Conservation (phyloP, 2,113 vertebrate species). For the Pantherophis guttatus region DNA sequence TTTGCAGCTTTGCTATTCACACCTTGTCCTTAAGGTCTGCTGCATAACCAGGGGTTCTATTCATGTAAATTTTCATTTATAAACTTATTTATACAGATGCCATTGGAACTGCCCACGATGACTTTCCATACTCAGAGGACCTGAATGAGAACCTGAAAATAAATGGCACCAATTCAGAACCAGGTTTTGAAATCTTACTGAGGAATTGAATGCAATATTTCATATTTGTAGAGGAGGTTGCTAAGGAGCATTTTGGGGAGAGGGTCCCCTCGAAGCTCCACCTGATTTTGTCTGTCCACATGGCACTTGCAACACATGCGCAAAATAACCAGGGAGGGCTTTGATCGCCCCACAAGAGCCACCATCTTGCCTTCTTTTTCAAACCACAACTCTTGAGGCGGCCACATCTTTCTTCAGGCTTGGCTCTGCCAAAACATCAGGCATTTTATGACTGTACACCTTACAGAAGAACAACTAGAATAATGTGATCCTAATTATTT, state of each 20-base stretch:
- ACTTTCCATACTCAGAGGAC: constrained; percentile 51
- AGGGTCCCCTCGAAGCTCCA: neutral
- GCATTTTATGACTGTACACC: neutral
- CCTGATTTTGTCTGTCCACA: neutral
- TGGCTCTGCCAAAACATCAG: neutral
- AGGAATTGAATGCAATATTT: neutral
- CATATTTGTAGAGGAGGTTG: neutral
- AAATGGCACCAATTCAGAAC: constrained; percentile 36
- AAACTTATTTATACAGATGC: constrained; percentile 54
- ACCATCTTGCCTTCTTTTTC: neutral
- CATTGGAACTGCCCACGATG: constrained; percentile 29
- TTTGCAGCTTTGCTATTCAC: constrained; percentile 54
- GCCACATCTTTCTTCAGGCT: neutral
- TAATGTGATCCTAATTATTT: neutral
- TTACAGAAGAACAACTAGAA: neutral
- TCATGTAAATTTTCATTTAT: constrained; percentile 53
- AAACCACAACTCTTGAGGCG: neutral
- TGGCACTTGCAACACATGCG: neutral
- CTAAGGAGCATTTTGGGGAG: neutral
- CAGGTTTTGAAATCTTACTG: constrained; percentile 13
- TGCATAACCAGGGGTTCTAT: constrained; percentile 59
- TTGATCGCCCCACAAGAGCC: neutral
- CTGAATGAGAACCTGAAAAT: constrained; percentile 47
- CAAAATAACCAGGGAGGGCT: neutral
- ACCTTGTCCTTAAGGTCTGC: constrained; percentile 58